phyloP scores from a whole-genome alignment of 2,888 invertebrate genomes.

The Trachelus stipa region DNA sequence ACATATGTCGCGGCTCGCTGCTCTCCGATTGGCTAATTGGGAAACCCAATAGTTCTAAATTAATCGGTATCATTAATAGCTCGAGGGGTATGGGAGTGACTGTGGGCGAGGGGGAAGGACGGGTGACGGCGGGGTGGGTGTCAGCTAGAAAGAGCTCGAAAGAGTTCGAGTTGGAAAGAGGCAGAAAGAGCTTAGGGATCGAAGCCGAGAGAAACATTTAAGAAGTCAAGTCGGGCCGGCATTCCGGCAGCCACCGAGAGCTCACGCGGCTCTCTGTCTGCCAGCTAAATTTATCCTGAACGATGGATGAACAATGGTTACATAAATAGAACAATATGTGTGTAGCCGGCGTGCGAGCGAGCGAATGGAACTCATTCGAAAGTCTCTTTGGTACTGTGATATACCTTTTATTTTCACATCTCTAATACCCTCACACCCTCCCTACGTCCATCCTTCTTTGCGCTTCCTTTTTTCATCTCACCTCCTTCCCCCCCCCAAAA shows the following conservation, averaged over 20 bases:
- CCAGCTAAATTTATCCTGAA: conserved; percentile 63
- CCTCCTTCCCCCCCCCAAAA: background rate
- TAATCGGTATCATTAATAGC: conserved; percentile 66
- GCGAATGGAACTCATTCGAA: conserved; percentile 5
- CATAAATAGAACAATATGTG: conserved; percentile 67
- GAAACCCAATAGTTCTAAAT: conserved; percentile 68
- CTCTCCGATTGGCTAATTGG: conserved; percentile 63
- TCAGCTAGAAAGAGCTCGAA: conserved; percentile 31
- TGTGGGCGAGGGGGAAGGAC: conserved; percentile 28
- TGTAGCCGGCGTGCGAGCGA: conserved; percentile 37
- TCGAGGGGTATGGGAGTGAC: conserved; percentile 37
- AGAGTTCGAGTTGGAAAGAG: conserved; percentile 14
- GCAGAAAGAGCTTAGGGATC: conserved; percentile 33
- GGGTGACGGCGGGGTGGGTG: conserved; percentile 27
- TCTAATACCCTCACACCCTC: background rate
- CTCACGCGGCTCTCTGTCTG: conserved; percentile 40
- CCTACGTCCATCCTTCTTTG: background rate
- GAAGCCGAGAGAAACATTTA: conserved; percentile 56
- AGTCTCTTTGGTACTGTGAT: background rate
- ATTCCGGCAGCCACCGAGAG: conserved; percentile 48
- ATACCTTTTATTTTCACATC: background rate
- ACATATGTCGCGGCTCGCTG: conserved; percentile 5
- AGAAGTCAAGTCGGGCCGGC: conserved; percentile 64
- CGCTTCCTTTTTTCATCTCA: background rate
- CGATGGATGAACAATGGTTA: conserved; percentile 67